phyloP scores from a whole-genome alignment of 2,113 vertebrate genomes.

The Microcebus lehilahytsara region DNA sequence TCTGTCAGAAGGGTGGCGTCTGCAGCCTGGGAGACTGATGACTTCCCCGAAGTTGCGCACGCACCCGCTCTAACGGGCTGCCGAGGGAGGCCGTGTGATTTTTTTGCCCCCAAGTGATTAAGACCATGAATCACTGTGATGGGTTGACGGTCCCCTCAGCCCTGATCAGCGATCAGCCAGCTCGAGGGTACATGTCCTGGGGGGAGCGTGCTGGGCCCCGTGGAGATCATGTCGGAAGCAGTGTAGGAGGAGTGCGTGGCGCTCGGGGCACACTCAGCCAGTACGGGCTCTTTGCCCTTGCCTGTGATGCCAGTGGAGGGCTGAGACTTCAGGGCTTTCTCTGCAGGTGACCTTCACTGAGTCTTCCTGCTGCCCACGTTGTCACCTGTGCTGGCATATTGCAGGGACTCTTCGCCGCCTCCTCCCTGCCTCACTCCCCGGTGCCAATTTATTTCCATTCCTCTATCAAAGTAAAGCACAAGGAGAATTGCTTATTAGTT shows the following conservation, averaged over 20 bases:
- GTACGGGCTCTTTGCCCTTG: rapidly evolving
- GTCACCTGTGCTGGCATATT: neutral
- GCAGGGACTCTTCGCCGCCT: rapidly evolving
- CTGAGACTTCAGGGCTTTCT: neutral
- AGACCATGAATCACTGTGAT: no score
- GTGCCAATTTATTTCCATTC: neutral
- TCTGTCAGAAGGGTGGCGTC: neutral
- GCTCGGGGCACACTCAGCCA: rapidly evolving
- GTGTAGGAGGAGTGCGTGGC: no score
- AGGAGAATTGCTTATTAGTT: neutral
- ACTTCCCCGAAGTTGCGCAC: neutral
- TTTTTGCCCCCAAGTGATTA: neutral
- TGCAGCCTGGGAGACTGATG: neutral
- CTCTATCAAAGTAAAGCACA: neutral
- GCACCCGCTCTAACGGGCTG: rapidly evolving
- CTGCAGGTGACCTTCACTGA: neutral
- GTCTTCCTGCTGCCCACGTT: neutral
- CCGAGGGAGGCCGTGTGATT: neutral
- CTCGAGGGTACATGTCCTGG: neutral
- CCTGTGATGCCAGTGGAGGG: rapidly evolving
- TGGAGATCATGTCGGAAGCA: neutral
- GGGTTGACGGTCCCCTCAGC: neutral
- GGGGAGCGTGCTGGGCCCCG: neutral
- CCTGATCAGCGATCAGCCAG: neutral
- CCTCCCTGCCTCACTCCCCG: neutral